Percentiles rank a stretch among this genome's conserved stretches.
Evolutionary conservation across 2,113 vertebrate genomes (phyloP).

Genomic region (Baryphthengus martii): DNA sequence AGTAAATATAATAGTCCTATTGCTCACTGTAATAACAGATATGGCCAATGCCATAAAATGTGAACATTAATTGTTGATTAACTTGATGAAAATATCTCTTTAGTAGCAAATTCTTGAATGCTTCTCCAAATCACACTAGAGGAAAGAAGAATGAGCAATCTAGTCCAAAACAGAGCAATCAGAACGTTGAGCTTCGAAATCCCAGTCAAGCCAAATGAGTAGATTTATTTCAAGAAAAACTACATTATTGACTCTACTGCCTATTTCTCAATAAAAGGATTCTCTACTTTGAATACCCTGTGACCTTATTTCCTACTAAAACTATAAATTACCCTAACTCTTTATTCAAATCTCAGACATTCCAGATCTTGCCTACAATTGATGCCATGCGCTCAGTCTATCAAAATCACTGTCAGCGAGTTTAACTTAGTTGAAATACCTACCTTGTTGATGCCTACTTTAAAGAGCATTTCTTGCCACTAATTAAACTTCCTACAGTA

Average conservation of each 20-base stretch:
- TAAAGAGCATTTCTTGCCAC: not conserved
- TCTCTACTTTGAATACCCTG: not conserved
- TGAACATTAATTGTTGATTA: not conserved
- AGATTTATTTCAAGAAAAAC: not conserved
- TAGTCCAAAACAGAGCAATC: not conserved
- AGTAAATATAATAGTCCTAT: not conserved
- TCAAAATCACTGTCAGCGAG: not conserved
- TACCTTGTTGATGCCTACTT: not conserved
- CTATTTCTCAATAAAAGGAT: not conserved
- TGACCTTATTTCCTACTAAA: not conserved
- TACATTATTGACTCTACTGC: not conserved
- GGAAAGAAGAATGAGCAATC: not conserved
- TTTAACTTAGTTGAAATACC: not conserved
- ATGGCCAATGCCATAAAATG: not conserved
- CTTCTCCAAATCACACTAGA: not conserved
- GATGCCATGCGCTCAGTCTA: not conserved
- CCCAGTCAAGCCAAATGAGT: not conserved
- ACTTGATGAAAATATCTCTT: constrained; percentile 16
- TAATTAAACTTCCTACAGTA: constrained; percentile 44
- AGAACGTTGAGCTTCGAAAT: not conserved
- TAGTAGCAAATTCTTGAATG: not conserved
- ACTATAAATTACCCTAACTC: not conserved
- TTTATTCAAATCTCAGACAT: not conserved
- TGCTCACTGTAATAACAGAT: constrained; percentile 23
- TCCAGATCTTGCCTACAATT: not conserved